Base-by-base conservation (phyloP, 2,888 invertebrate species). In the Pedicia rivosa region DNA sequence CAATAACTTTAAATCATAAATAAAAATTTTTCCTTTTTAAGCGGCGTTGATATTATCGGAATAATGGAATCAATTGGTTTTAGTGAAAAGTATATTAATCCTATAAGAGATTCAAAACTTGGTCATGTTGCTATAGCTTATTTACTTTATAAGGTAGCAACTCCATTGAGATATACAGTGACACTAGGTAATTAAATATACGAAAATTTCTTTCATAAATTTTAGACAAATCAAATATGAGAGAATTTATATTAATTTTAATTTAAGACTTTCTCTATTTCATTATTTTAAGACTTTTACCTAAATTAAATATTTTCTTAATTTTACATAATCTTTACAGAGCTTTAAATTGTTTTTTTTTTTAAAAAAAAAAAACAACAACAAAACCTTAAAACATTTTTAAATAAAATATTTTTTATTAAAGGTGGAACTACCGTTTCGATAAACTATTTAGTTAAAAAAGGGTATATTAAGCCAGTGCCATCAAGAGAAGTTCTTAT, bases 91-190 rank as follows among this genome's bases (percentile, higher is more conserved):
- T 65, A 92, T 31, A 65, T 88, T 37, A 70, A 75, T 37, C 80
- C 82, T 38, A 60, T 95, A 36, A 70, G 70, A 51, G 73, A 77
- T 45, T 84, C 88, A 0, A 72, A 68, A 47, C 81, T 91, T 56
- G 95, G 97, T 9, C 80, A 88, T 57, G 63, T 86, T 54, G 95
- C 95, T 7, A 66, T 94, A 25, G 74, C 92, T 0, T 87, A 91
- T 62, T 79, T 90, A 28, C 68, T 94, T 48, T 98, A 95, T 60
- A 98, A 98, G 67, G 67, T 97, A 46, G 78, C 78, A 19, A 87
- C 92, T 7, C 95, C 95, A 3, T 59, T 83, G 10, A 68, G 95
- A 47, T 95, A 94, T 61, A 79, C 88, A n/a, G 78, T 91, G 2
- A 95, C 94, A 34, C 56, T 94, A 54, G 87, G 82, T 80, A 66